phyloP scores from a whole-genome alignment of 2,797 vertebrate genomes.

The Harpagifer antarcticus region DNA sequence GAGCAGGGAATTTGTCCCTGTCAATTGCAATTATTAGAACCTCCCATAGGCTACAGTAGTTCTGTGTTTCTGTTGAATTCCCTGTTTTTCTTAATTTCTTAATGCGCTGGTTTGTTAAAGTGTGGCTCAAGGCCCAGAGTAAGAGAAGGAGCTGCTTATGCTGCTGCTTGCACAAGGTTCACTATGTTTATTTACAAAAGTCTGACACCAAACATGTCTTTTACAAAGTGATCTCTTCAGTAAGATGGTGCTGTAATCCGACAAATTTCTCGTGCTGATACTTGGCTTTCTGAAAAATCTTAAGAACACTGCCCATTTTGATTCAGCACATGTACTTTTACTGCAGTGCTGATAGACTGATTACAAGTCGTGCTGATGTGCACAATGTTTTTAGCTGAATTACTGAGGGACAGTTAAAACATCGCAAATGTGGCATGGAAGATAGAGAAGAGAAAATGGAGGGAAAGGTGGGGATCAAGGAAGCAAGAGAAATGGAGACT shows the following conservation, averaged over 20 bases:
- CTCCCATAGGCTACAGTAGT: constrained; percentile 49
- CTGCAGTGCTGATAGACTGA: constrained; percentile 55
- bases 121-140: constrained; percentile 50
- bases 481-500: constrained; percentile 41
- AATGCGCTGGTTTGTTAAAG: constrained; percentile 63
- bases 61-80: constrained; percentile 52
- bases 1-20: constrained; percentile 77
- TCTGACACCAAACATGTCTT: constrained; percentile 38
- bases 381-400: constrained; percentile 38
- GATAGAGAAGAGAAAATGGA: constrained; percentile 22
- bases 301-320: constrained; percentile 41
- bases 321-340: constrained; percentile 45
- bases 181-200: constrained; percentile 39
- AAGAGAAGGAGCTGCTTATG: constrained; percentile 30
- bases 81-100: constrained; percentile 55
- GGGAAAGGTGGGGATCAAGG: constrained; percentile 42
- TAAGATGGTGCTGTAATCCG: constrained; percentile 21
- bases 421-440: constrained; percentile 44
- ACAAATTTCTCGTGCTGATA: constrained; percentile 34
- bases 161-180: constrained; percentile 33
- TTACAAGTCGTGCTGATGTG: constrained; percentile 58
- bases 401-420: constrained; percentile 54
- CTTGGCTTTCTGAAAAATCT: constrained; percentile 35
- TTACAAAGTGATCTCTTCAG: constrained; percentile 30
- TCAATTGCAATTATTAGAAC: constrained; percentile 79